phyloP scores from a whole-genome alignment of 1,140 invertebrate genomes.

The Oreohelix idahoensis region DNA sequence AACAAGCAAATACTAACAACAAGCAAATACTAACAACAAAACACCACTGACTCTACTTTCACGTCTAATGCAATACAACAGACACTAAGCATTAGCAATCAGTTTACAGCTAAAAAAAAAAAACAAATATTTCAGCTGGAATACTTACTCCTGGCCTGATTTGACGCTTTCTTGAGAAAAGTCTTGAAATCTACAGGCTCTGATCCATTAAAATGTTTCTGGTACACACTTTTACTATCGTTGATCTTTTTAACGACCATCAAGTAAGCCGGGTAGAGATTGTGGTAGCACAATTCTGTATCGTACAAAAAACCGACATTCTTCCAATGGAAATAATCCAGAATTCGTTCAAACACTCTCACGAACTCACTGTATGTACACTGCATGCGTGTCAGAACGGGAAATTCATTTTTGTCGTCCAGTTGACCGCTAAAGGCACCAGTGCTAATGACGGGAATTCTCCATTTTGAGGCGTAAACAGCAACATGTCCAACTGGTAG shows the following conservation, averaged over 20 bases:
- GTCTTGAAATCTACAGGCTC: neutral
- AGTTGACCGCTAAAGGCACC: slow-evolving; percentile 84
- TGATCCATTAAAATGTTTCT: neutral
- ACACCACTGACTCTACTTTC: too few relatives aligned
- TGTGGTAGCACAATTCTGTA: neutral
- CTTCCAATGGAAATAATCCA: neutral
- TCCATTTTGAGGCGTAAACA: slow-evolving; percentile 86
- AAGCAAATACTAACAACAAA: too few relatives aligned
- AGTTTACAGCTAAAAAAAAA: too few relatives aligned
- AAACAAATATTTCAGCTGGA: neutral
- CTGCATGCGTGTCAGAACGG: neutral
- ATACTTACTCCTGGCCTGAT: neutral
- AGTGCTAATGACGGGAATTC: slow-evolving; percentile 87
- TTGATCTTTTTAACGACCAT: neutral
- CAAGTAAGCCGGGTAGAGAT: neutral
- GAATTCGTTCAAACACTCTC: neutral
- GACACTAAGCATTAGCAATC: too few relatives aligned
- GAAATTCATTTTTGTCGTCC: neutral
- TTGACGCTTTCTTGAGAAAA: neutral
- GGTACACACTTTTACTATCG: neutral
- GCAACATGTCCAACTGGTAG: slow-evolving; percentile 92
- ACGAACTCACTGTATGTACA: neutral
- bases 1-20: too few relatives aligned
- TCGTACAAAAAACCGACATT: neutral
- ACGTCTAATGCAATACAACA: too few relatives aligned